Percentiles rank a stretch among this genome's conserved stretches.
Evolutionary conservation across 2,797 vertebrate species (phyloP).

Genomic region (Cephalopachus bancanus): DNA sequence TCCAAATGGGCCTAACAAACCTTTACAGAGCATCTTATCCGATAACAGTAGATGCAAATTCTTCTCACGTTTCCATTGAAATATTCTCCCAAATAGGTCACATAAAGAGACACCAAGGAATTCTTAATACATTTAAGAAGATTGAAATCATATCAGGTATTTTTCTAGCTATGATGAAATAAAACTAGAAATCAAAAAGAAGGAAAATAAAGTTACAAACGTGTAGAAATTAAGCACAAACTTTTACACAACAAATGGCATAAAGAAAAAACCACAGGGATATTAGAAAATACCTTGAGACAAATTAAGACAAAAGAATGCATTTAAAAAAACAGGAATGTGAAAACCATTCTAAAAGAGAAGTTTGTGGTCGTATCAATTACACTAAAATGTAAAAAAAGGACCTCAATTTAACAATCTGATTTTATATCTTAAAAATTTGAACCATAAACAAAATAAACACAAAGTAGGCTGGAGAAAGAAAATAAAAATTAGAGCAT

Average conservation of each 20-base stretch:
- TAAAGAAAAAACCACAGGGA: background rate
- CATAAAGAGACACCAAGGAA: background rate
- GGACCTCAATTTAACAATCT: background rate
- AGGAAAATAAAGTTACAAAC: background rate
- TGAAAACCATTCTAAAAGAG: no score
- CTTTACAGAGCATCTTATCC: background rate
- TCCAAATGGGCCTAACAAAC: background rate
- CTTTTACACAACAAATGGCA: background rate
- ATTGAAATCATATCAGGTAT: no score
- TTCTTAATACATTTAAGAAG: background rate
- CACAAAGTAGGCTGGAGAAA: background rate
- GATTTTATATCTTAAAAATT: background rate
- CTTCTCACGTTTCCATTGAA: background rate
- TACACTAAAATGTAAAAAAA: background rate
- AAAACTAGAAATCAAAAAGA: background rate
- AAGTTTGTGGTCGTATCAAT: no score
- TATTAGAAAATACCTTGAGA: background rate
- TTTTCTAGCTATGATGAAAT: background rate
- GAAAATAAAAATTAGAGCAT: background rate
- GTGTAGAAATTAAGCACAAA: background rate
- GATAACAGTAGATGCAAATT: no score
- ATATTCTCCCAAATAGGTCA: background rate
- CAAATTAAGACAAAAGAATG: background rate
- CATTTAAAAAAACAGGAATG: background rate
- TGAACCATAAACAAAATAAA: background rate